A percentile compares a stretch with the other conserved stretches of the same genome.
Conservation (phyloP, 2,113 vertebrate species). For the Zosterops borbonicus region DNA sequence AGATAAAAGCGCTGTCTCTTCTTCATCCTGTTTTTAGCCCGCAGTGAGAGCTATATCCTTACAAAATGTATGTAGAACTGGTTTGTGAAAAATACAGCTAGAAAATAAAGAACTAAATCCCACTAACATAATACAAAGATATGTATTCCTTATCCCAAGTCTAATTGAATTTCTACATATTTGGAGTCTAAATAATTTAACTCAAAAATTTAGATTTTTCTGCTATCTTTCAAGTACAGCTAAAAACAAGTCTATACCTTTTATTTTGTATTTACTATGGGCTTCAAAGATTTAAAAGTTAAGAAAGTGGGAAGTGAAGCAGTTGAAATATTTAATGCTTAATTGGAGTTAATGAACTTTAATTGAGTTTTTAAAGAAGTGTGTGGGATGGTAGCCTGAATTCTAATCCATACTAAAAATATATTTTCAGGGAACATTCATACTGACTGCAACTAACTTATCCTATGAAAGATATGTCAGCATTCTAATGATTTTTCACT, state of each 20-base stretch:
- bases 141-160: accelerated
- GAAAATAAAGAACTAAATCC: background rate
- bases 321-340: background rate
- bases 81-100: background rate
- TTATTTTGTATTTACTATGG: background rate
- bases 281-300: background rate
- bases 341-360: background rate
- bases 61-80: background rate
- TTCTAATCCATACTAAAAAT: background rate
- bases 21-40: background rate
- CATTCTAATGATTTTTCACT: background rate
- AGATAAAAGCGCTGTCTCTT: background rate
- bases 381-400: background rate
- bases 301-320: background rate
- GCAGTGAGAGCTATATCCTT: background rate
- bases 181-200: background rate
- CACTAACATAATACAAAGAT: background rate
- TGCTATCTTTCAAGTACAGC: background rate
- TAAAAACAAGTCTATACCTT: background rate
- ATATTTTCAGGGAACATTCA: background rate
- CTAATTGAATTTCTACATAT: background rate
- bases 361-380: background rate
- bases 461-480: background rate
- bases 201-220: background rate
- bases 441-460: background rate